Conservation (phyloP, 2,113 vertebrate genomes). For the Jaculus jaculus region DNA sequence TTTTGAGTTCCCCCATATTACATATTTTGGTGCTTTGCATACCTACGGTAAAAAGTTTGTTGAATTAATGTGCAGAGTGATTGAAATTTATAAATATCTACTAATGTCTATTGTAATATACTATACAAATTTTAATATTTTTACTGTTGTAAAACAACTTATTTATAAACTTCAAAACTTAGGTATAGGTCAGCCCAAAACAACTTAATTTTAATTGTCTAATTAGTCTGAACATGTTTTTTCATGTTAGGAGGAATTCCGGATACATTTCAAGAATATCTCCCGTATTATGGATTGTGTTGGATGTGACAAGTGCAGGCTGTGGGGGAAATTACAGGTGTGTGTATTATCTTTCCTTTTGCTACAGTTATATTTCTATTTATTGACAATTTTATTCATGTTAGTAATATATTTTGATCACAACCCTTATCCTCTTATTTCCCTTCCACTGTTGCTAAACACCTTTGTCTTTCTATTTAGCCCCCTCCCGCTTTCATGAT, state of each 20-base stretch:
- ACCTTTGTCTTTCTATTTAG: too few relatives aligned
- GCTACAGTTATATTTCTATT: too few relatives aligned
- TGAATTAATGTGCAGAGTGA: background rate
- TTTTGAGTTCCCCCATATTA: background rate
- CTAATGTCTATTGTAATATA: background rate
- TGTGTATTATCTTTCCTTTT: background rate
- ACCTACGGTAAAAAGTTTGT: background rate
- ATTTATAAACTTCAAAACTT: constrained; percentile 31
- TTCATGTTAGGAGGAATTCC: constrained; percentile 92
- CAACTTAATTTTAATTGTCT: constrained; percentile 51
- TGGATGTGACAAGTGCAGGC: constrained; percentile 96
- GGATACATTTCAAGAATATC: constrained; percentile 98
- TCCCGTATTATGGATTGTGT: constrained; percentile 99
- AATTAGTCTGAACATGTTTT: constrained; percentile 27
- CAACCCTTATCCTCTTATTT: too few relatives aligned
- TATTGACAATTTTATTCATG: too few relatives aligned
- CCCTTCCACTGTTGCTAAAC: too few relatives aligned
- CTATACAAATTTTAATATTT: background rate
- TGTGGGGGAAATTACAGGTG: constrained; percentile 98
- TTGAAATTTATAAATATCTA: background rate
- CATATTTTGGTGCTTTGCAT: background rate
- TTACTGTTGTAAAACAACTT: constrained; percentile 46
- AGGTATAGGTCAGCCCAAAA: constrained; percentile 9
- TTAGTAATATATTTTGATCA: too few relatives aligned
- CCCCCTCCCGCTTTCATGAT: too few relatives aligned